phyloP scores from a whole-genome alignment of 53 echinoderm and acorn worm genomes.

The Echinarachnius parma region DNA sequence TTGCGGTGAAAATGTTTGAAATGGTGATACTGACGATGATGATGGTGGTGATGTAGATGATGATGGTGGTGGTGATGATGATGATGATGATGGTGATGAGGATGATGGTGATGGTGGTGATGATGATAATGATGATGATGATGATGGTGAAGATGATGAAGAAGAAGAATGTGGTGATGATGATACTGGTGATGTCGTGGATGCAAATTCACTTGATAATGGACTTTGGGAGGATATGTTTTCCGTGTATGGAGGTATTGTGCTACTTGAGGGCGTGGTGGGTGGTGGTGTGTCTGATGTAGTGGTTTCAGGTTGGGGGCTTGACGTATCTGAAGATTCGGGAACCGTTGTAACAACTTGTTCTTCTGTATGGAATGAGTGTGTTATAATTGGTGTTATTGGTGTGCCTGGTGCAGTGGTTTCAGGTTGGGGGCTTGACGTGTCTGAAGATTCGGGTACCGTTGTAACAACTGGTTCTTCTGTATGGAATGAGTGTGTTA shows the following conservation, averaged over 20 bases:
- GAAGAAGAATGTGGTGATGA: not conserved
- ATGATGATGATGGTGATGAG: not conserved
- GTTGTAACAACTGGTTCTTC: too few species aligned
- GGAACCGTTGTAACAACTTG: too few species aligned
- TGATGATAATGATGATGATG: not conserved
- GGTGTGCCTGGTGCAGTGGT: too few species aligned
- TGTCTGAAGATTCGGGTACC: too few species aligned
- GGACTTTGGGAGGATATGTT: not conserved
- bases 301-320: too few species aligned
- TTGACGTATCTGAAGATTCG: too few species aligned
- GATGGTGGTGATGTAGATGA: not conserved
- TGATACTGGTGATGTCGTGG: not conserved
- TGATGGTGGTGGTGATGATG: not conserved
- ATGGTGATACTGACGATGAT: not conserved
- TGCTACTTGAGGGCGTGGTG: not conserved
- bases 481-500: too few species aligned
- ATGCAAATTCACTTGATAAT: conserved; percentile 7
- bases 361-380: too few species aligned
- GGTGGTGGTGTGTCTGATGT: not conserved
- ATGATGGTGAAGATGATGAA: not conserved
- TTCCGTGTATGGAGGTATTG: not conserved
- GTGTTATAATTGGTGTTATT: too few species aligned
- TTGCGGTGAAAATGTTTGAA: too few species aligned
- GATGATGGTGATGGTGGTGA: not conserved
- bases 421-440: too few species aligned